These are phyloP conservation scores for Palythoa heliodiscus DNA, from an alignment of 92 coral and sea anemone genomes.

Conservation along the genomic window DNA sequence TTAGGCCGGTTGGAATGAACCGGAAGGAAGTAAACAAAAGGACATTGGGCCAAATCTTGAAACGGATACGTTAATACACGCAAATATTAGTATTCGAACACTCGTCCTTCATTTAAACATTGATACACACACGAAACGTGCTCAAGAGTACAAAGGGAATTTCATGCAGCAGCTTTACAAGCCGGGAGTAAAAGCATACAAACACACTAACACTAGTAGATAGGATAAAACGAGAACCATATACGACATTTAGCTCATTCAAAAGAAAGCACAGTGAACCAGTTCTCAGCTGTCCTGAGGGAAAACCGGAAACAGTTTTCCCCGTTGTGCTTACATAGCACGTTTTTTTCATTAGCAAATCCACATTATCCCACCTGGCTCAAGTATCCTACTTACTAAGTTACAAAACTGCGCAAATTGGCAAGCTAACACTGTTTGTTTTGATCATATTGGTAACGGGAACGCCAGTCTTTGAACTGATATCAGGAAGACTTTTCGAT, in stretches of 20 bases:
- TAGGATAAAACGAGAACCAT: not conserved
- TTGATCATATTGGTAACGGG: no score
- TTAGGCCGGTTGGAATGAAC: not conserved
- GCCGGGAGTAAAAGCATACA: not conserved
- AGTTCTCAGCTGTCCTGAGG: not conserved
- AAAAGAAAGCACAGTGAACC: not conserved
- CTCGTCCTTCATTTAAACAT: not conserved
- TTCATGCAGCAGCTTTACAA: no score
- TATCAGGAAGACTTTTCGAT: no score
- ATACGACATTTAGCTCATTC: not conserved
- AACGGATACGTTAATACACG: not conserved
- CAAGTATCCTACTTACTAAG: no score
- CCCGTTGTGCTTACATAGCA: not conserved
- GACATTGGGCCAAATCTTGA: not conserved
- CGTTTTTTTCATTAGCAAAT: not conserved
- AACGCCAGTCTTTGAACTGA: no score
- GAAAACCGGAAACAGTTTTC: not conserved
- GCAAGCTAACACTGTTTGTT: no score
- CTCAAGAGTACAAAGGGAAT: not conserved
- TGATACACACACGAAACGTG: not conserved
- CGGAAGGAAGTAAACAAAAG: conserved; percentile 8
- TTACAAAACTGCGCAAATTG: no score
- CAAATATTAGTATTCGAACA: not conserved
- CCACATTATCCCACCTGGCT: no score
- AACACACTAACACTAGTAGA: not conserved